Evolutionary conservation across 2,113 vertebrate species (phyloP).

Genomic region (Oncorhynchus nerka): DNA sequence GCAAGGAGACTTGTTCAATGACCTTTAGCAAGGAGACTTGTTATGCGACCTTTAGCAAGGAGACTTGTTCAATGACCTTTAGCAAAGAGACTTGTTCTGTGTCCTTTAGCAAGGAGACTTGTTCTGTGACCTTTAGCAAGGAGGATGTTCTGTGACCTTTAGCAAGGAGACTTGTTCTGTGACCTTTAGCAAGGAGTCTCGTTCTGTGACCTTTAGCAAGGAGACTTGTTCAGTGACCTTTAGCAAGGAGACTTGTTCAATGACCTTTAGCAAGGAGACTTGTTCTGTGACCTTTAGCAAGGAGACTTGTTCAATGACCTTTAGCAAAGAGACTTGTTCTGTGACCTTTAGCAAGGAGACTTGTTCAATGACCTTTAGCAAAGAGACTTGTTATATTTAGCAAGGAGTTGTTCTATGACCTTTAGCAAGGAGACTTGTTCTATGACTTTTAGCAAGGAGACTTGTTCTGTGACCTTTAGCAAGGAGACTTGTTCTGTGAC

Average conservation of each 20-base stretch:
- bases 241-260: not conserved
- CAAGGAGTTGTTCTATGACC: no score
- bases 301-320: not conserved
- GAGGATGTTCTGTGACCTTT: constrained; percentile 11
- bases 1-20: not conserved
- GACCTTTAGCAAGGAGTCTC: constrained; percentile 18
- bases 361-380: constrained; percentile 18
- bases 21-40: constrained; percentile 24
- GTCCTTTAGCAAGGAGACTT: constrained; percentile 21
- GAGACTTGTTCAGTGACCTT: constrained; percentile 5
- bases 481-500: no score
- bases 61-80: constrained; percentile 10
- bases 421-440: no score
- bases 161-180: not conserved
- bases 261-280: constrained; percentile 23
- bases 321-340: not conserved
- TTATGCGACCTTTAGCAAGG: constrained; percentile 21
- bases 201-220: constrained; percentile 19
- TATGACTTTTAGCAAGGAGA: no score
- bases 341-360: constrained; percentile 14
- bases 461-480: no score
- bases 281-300: constrained; percentile 23
- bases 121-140: constrained; percentile 21
- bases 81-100: not conserved
- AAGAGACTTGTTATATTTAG: no score